Evolutionary conservation across 2,888 invertebrate species (phyloP), one percentile per base, ranked within the genome.

Genomic region (Drymonia ruficornis): DNA sequence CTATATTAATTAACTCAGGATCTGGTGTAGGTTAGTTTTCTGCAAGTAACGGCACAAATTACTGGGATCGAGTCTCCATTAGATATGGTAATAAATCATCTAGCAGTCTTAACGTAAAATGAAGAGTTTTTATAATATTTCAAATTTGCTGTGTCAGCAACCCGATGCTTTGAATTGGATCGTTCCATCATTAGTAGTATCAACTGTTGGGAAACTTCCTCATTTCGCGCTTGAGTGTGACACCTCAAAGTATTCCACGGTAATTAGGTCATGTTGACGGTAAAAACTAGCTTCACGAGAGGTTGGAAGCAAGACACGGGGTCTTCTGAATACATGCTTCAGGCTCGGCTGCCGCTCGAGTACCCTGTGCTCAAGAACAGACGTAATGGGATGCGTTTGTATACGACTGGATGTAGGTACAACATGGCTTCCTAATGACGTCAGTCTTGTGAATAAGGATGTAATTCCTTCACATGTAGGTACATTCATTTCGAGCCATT

Each of bases 251-350:
- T 63, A 53, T 54, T 56, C 55, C 50, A 59, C 50, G 65, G 49
- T 73, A 77, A 79, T 80, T 78, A 72, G 79, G 80, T 75, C 73
- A 74, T 61, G 65, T 67, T 70, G 73, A 58, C 67, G 69, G 55
- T 53, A 57, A 62, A 68, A 64, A 72, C 65, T 71, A 67, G 63
- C 56, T 62, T 64, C 56, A 45, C 52, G 59, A 63, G 57, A 56
- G 59, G 50, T 59, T 55, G 64, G 58, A 56, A 59, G 53, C 61
- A 55, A 59, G 56, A 52, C 55, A 60, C 65, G 56, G 56, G 66
- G 59, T 61, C 64, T 67, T 57, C 61, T 78, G 76, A 74, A 78
- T 74, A 63, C 69, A 63, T 67, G 65, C 78, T 79, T 52, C 59
- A 65, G 63, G 53, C 72, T 60, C 44, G 54, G 52, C 64, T 62